Evolutionary conservation across 64 coral and sea anemone species (phyloP), one percentile per base, ranked within the genome.

Genomic region (Hydrozoanthus tunicans): DNA sequence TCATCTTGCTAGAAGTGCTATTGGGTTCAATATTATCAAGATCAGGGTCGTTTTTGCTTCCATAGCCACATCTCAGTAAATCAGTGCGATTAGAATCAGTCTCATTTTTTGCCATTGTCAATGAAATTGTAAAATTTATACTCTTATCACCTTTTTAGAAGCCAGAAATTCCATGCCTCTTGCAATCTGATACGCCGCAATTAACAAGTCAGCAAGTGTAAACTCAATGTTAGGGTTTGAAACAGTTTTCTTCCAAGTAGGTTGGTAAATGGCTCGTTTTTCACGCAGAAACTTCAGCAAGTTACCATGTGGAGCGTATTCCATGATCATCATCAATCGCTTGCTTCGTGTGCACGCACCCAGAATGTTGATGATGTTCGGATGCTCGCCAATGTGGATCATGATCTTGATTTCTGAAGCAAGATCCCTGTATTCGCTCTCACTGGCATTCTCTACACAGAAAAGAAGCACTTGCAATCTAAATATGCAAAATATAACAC

Each of bases 131-230:
- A 20, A 20, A 20, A 20, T 20, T 20, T 20, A 20, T 20, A 20
- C 20, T 20, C 20, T 20, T 20, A 78, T 77, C 79, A 96, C 95
- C 92, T 96, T 93, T 71, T 88, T 93, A 0, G 95, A 93, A 10
- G 95, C 89, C 53, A 96, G 73, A 55, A 20, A 20, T 20, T 20
- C 20, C 20, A 20, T 20, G 20, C 20, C 20, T 20, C 20, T 20
- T 20, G 20, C 89, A 27, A 96, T 55, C 62, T 96, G 92, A 72
- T 91, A 96, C 5, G 92, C 89, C 58, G 66, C 82, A 53, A 72
- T 56, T 11, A 92, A 92, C 58, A 93, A 60, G 66, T 96, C 79
- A 12, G 67, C 74, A 61, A 96, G 73, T 9, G 89, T 94, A 8
- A 96, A 88, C 59, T 94, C 92, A 20, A 9, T 17, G 10, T 96